A percentile compares a stretch with the other conserved stretches of the same genome.
phyloP scores from a whole-genome alignment of 1,140 invertebrate genomes.

The Polypedilum vanderplanki region DNA sequence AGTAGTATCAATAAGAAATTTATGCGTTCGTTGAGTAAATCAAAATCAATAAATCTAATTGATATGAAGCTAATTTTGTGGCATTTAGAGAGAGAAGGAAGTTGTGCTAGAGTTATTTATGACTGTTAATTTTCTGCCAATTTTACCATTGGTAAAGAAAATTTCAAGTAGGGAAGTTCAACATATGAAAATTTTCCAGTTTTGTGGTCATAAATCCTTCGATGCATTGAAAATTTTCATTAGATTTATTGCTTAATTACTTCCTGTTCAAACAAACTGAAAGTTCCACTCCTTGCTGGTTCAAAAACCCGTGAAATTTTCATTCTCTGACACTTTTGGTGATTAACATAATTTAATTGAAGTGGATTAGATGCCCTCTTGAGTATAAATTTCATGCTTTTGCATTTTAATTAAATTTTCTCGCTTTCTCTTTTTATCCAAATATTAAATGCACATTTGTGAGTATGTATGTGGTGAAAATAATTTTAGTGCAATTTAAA shows the following conservation, averaged over 20 bases:
- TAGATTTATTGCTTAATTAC: slow-evolving; percentile 26
- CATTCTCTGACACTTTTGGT: neutral
- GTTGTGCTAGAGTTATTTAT: neutral
- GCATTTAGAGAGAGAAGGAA: neutral
- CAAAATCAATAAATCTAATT: neutral
- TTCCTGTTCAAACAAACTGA: slow-evolving; percentile 12
- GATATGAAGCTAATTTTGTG: slow-evolving; percentile 1
- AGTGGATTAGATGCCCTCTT: slow-evolving; percentile 18
- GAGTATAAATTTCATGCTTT: slow-evolving; percentile 27
- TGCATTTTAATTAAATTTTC: slow-evolving; percentile 26
- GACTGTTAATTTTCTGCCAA: neutral
- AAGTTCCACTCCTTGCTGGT: neutral
- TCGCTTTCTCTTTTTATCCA: neutral
- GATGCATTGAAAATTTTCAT: slow-evolving; percentile 22
- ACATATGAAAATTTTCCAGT: neutral
- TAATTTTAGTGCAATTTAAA: no score
- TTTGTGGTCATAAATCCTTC: slow-evolving; percentile 15
- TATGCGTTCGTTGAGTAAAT: no score
- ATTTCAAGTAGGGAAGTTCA: neutral
- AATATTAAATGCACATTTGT: neutral
- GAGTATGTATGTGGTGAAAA: no score
- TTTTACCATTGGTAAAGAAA: neutral
- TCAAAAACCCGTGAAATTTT: slow-evolving; percentile 4
- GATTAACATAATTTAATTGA: slow-evolving; percentile 16
- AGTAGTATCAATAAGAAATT: no score